Evolutionary conservation across 2,113 vertebrate genomes (phyloP).

Genomic region (Pao palembangensis): DNA sequence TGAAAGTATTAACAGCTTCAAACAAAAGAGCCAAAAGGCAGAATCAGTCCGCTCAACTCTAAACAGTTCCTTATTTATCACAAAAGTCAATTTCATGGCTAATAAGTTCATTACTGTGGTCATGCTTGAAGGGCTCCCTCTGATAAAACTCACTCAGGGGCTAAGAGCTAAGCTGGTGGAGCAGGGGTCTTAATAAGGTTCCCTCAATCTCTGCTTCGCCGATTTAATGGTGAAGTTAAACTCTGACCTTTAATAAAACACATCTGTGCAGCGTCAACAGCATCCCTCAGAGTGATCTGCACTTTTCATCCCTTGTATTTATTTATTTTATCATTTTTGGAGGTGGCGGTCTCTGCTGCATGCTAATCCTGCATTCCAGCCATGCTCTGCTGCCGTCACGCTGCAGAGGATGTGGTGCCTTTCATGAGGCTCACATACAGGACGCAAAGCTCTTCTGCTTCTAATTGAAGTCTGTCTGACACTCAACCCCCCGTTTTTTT

Average conservation of each 20-base stretch:
- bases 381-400: slow-evolving; percentile 58
- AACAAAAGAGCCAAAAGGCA: slow-evolving; percentile 57
- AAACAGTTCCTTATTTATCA: slow-evolving; percentile 59
- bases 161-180: slow-evolving; percentile 51
- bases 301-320: slow-evolving; percentile 49
- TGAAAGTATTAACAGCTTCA: slow-evolving; percentile 58
- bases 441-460: slow-evolving; percentile 22
- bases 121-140: slow-evolving; percentile 57
- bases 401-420: slow-evolving; percentile 40
- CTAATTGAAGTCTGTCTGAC: slow-evolving; percentile 27
- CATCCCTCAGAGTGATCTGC: slow-evolving; percentile 19
- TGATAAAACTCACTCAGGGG: slow-evolving; percentile 69
- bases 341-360: slow-evolving; percentile 56
- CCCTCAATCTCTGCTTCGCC: slow-evolving; percentile 34
- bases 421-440: slow-evolving; percentile 23
- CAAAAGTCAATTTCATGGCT: slow-evolving; percentile 78
- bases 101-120: slow-evolving; percentile 75
- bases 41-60: slow-evolving; percentile 51
- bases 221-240: slow-evolving; percentile 27
- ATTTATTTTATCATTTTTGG: slow-evolving; percentile 58
- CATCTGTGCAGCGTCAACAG: slow-evolving; percentile 8
- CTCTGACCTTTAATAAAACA: slow-evolving; percentile 24
- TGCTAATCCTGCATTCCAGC: slow-evolving; percentile 68
- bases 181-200: slow-evolving; percentile 59
- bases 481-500: slow-evolving; percentile 6